phyloP scores from a whole-genome alignment of 2,888 invertebrate species.

The Magallana nippona region DNA sequence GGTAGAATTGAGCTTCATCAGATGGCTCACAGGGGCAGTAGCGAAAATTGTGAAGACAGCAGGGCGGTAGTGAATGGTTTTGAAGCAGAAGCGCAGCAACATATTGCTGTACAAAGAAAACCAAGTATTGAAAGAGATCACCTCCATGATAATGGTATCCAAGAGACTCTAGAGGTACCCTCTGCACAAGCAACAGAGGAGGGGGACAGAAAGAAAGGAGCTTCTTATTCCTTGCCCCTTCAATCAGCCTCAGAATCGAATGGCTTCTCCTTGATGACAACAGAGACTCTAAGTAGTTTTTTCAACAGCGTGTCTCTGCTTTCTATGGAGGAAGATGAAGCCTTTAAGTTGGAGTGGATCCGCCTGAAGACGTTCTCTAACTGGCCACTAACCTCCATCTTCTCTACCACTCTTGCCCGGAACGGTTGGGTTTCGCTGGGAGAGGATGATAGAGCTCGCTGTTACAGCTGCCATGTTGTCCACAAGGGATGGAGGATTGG shows the following conservation, averaged over 20 bases:
- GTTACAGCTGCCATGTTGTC: conserved; percentile 16
- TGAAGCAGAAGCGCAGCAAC: no score
- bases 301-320: background rate
- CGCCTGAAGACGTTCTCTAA: conserved; percentile 6
- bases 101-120: no score
- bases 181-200: background rate
- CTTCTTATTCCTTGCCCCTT: background rate
- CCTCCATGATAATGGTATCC: no score
- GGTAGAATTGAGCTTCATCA: no score
- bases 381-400: background rate
- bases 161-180: no score
- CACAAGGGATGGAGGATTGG: background rate
- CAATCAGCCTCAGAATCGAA: background rate
- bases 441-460: background rate
- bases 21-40: no score
- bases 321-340: background rate
- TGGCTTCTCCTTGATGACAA: background rate
- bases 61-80: no score
- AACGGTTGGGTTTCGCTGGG: background rate
- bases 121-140: no score
- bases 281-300: conserved; percentile 14
- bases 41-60: no score
- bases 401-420: background rate
- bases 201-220: background rate
- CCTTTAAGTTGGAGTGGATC: conserved; percentile 12